Evolutionary conservation across 2,113 vertebrate species (phyloP).

Genomic region (Cygnus atratus): DNA sequence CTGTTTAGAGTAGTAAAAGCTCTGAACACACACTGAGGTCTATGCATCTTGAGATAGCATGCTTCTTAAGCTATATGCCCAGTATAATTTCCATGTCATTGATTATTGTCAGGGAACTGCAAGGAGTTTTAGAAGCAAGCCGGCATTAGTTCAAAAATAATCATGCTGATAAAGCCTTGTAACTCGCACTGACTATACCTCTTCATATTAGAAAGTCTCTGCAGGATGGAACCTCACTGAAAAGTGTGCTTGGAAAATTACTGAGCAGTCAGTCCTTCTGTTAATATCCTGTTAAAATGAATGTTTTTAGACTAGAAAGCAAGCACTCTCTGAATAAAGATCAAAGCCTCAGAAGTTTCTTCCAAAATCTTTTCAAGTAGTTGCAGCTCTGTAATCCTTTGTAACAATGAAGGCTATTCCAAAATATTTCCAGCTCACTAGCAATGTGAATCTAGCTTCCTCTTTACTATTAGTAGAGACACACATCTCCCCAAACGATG

Average conservation of each 20-base stretch:
- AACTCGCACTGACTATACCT: not conserved
- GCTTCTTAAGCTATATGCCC: not conserved
- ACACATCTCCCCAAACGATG: not conserved
- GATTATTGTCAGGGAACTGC: not conserved
- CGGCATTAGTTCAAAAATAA: not conserved
- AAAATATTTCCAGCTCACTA: constrained; percentile 34
- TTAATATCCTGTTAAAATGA: constrained; percentile 40
- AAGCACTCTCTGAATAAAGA: constrained; percentile 26
- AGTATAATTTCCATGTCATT: not conserved
- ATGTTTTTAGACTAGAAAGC: constrained; percentile 40
- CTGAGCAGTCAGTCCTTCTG: not conserved
- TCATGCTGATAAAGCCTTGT: not conserved
- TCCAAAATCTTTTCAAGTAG: constrained; percentile 54
- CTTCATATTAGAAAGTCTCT: not conserved
- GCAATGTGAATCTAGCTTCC: not conserved
- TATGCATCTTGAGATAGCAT: not conserved
- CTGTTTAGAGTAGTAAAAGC: not conserved
- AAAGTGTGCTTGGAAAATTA: constrained; percentile 50
- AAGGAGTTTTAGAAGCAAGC: not conserved
- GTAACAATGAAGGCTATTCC: not conserved
- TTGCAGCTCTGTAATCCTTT: not conserved
- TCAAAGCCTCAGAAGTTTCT: constrained; percentile 41
- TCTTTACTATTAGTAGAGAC: not conserved
- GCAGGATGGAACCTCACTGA: not conserved
- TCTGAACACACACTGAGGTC: not conserved